Base-by-base conservation (phyloP, 1,140 invertebrate species). In the Cheumatopsyche charites region DNA sequence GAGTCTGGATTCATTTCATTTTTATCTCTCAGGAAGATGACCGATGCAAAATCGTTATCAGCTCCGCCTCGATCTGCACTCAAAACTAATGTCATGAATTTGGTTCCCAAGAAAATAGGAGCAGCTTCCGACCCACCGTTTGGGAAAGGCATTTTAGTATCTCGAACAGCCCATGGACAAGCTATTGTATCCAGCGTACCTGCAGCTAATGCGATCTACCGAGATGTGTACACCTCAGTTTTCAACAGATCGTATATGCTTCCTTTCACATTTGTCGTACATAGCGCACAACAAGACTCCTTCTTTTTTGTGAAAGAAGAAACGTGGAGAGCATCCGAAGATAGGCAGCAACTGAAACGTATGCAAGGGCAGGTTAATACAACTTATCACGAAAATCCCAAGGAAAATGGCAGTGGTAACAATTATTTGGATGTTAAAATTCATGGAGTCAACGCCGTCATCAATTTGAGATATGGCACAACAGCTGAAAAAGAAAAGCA, bases 281-380 rank as follows among this genome's bases (percentile, higher is more conserved):
- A 96, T 81, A 94, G 91, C 55, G 90, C 91, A 0, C 90, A 93
- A 75, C 94, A 96, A 79, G 95, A 97, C 78, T 91, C 94, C 11
- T 97, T 98, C 82, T 97, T 96, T 82, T 98, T 98, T 80, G 94
- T 97, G 0, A 98, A 98, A 80, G 91, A 94, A 77, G 92, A 96
- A 71, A 89, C 90, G 0, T 94, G 93, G 90, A 89, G 93, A 41
- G 94, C 94, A 0, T 90, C 89, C 45, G 92, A 95, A 77, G 96
- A 98, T 79, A 89, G 92, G 72, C 91, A 91, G 66, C 93, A 95
- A 76, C 82, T 98, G 70, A 94, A 96, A 81, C 86, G 93, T 15
- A 87, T 96, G 69, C 94, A 94, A 75, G 92, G 94, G 7, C 92
- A 95, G 80, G 90, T 98, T 15, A 98, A 98, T 82, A 93, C 96